These are phyloP conservation scores for Scaptomyza reducta DNA, from an alignment of 2,888 invertebrate genomes.

Conservation along the genomic window DNA sequence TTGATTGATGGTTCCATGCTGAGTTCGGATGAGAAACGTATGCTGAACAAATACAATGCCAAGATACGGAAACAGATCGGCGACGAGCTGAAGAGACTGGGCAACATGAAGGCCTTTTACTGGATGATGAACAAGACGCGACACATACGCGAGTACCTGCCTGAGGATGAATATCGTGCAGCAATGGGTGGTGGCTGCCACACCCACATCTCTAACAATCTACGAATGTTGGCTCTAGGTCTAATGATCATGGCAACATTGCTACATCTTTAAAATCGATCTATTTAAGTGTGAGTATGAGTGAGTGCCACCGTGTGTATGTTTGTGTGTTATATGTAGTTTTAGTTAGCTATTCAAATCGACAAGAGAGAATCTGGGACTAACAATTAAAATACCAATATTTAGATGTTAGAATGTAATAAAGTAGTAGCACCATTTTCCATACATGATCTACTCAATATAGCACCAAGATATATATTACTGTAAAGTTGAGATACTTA, in stretches of 20 bases:
- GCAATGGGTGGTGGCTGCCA: constrained; percentile 63
- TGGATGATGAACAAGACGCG: constrained; percentile 94
- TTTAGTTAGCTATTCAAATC: constrained; percentile 71
- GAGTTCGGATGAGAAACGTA: constrained; percentile 91
- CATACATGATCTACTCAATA: constrained; percentile 33
- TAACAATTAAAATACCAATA: constrained; percentile 60
- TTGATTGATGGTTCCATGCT: constrained; percentile 91
- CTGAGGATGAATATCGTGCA: constrained; percentile 83
- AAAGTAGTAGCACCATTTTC: constrained; percentile 32
- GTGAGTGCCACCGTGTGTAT: constrained; percentile 2
- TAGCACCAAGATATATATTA: neutral
- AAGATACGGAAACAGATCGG: constrained; percentile 90
- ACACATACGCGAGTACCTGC: constrained; percentile 86
- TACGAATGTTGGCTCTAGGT: constrained; percentile 15
- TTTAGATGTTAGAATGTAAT: constrained; percentile 56
- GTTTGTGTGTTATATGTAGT: constrained; percentile 55
- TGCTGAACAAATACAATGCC: constrained; percentile 92
- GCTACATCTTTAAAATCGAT: constrained; percentile 32
- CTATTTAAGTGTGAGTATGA: constrained; percentile 29
- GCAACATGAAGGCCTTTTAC: constrained; percentile 89
- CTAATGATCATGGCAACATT: constrained; percentile 36
- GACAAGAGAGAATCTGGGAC: constrained; percentile 71
- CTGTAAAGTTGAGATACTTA: constrained; percentile 36
- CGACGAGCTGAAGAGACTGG: constrained; percentile 89
- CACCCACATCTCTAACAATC: constrained; percentile 9